These are phyloP conservation scores for Pseudomugil tenellus DNA, from an alignment of 2,797 vertebrate species.

Conservation along the genomic window DNA sequence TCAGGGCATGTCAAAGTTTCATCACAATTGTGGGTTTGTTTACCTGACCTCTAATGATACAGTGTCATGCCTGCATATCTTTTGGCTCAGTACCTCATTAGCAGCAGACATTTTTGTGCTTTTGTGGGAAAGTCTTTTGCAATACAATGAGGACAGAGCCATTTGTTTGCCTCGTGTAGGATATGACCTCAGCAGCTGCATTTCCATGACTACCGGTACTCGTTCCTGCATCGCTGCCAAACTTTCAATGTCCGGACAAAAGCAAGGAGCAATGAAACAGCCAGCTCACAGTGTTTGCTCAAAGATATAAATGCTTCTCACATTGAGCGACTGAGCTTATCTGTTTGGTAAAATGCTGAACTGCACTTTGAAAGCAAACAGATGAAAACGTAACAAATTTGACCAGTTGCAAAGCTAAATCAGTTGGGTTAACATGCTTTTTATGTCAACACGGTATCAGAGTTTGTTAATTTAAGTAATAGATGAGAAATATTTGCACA, in stretches of 20 bases:
- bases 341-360: constrained; percentile 19
- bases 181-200: constrained; percentile 7
- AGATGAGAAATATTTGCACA: neutral
- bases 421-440: neutral
- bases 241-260: constrained; percentile 27
- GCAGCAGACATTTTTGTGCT: neutral
- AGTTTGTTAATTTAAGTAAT: neutral
- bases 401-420: neutral
- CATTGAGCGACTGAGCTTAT: constrained; percentile 16
- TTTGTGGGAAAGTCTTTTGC: constrained; percentile 5
- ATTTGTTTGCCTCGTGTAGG: neutral
- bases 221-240: constrained; percentile 19
- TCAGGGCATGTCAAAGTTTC: neutral
- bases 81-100: neutral
- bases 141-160: neutral
- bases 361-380: constrained; percentile 11
- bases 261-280: constrained; percentile 14
- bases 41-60: neutral
- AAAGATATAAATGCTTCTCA: constrained; percentile 20
- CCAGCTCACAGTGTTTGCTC: constrained; percentile 5
- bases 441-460: neutral
- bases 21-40: constrained; percentile 1
- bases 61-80: neutral
- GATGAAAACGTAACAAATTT: neutral
- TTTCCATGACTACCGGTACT: constrained; percentile 44